Evolutionary conservation across 2,113 vertebrate genomes (phyloP).

Genomic region (Gymnarchus niloticus): DNA sequence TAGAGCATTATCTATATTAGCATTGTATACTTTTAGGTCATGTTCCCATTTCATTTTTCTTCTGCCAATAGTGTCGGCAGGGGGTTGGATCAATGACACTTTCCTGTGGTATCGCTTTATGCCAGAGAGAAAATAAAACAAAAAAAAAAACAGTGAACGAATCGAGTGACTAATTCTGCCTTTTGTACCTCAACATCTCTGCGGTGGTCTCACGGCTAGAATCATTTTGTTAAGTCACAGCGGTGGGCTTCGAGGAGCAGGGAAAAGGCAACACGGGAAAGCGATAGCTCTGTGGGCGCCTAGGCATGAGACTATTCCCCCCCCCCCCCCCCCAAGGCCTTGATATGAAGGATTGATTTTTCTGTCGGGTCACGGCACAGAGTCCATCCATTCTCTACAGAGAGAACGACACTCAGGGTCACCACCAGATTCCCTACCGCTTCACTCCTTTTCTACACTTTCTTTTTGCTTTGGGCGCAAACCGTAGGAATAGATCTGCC

Average conservation of each 20-base stretch:
- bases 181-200: slow-evolving; percentile 47
- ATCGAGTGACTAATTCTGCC: slow-evolving; percentile 69
- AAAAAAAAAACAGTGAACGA: slow-evolving; percentile 64
- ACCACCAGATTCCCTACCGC: slow-evolving; percentile 66
- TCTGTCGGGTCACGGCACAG: slow-evolving; percentile 85
- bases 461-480: slow-evolving; percentile 75
- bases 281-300: slow-evolving; percentile 99
- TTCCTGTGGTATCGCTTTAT: not conserved
- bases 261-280: slow-evolving; percentile 98
- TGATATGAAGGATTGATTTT: slow-evolving; percentile 99
- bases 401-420: slow-evolving; percentile 75
- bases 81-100: slow-evolving; percentile 18
- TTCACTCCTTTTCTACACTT: slow-evolving; percentile 37
- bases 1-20: not conserved
- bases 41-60: not conserved
- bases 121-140: slow-evolving; percentile 39
- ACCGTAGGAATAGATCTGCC: slow-evolving; percentile 77
- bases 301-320: slow-evolving; percentile 91
- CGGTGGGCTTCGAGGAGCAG: slow-evolving; percentile 69
- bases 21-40: too few species aligned
- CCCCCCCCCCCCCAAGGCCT: slow-evolving; percentile 83
- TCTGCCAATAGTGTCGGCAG: not conserved
- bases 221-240: slow-evolving; percentile 83
- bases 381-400: slow-evolving; percentile 98
- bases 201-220: slow-evolving; percentile 67